Base-by-base conservation (phyloP, 2,113 vertebrate species). In the Eira barbara region DNA sequence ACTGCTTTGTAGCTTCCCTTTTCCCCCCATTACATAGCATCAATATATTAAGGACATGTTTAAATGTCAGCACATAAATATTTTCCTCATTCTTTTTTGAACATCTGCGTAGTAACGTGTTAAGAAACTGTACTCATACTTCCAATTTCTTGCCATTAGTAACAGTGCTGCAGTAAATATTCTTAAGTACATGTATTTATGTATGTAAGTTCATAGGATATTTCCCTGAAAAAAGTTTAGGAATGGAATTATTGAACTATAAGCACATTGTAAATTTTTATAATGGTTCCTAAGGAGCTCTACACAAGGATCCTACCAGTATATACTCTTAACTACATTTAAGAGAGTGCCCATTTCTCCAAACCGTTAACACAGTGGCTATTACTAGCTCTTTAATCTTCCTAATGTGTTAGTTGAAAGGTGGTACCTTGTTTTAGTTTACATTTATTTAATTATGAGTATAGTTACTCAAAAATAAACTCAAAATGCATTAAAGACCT, bases 341-440 rank as follows among this genome's bases (percentile, higher is more conserved):
- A 81, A 93, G 45, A 94, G 36, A 82, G 23, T 67, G 14, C 36
- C 9, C n/a, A 42, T 89, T 47, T 94, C 36, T 84, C 83, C 27
- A 87, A 25, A 61, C 39, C 14, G 17, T 92, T 5, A 94, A 61
- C 39, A 79, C 18, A n/a, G n/a, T 79, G 36, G 12, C 13, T 76
- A 73, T 57, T 63, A 85, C 17, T 93, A 91, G 23, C 39, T 61
- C 76, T 96, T 73, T 78, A 84, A 12, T 84, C 31, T 79, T 91
- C 39, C 49, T 17, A 79, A 23, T 91, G 78, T 55, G 9, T 2
- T 80, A 17, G 25, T 36, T 94, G 34, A 81, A 89, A 91, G 67
- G 39, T 80, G 36, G 29, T 73, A 63, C 87, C 34, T 65, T 92
- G n/a, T 96, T 81, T 89, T 91, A 63, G 85, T 59, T 95, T 71